A percentile compares a stretch with the other conserved stretches of the same genome.
These are phyloP conservation scores for Hippasteria phrygiana DNA, from an alignment of 53 echinoderm and acorn worm species.

Conservation along the genomic window DNA sequence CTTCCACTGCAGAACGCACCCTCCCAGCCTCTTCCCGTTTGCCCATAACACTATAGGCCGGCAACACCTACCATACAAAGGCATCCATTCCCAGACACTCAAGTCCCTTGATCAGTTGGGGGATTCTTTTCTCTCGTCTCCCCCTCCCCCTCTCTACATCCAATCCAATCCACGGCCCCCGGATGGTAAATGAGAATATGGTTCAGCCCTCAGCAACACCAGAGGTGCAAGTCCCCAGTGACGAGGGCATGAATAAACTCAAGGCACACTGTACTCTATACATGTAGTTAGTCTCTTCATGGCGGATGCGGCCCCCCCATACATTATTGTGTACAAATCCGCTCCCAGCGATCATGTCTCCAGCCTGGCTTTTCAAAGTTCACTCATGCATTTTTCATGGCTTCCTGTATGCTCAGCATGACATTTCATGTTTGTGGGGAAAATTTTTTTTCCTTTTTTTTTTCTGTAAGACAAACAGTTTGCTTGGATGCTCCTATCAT, in stretches of 20 bases:
- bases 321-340: background rate
- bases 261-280: background rate
- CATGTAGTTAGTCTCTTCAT: background rate
- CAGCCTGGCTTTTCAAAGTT: background rate
- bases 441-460: no score
- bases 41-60: constrained; percentile 4
- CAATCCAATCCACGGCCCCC: background rate
- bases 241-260: constrained; percentile 26
- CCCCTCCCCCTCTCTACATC: background rate
- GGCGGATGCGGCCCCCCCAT: background rate
- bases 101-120: background rate
- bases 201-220: background rate
- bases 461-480: no score
- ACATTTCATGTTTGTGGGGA: background rate
- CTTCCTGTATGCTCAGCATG: background rate
- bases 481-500: no score
- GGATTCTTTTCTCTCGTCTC: background rate
- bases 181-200: constrained; percentile 11
- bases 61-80: constrained; percentile 28
- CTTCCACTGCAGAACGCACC: background rate
- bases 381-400: background rate
- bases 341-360: background rate
- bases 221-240: background rate
- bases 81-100: constrained; percentile 22
- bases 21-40: background rate